These are phyloP conservation scores for Acinonyx jubatus DNA, from an alignment of 2,113 vertebrate species.

Conservation along the genomic window DNA sequence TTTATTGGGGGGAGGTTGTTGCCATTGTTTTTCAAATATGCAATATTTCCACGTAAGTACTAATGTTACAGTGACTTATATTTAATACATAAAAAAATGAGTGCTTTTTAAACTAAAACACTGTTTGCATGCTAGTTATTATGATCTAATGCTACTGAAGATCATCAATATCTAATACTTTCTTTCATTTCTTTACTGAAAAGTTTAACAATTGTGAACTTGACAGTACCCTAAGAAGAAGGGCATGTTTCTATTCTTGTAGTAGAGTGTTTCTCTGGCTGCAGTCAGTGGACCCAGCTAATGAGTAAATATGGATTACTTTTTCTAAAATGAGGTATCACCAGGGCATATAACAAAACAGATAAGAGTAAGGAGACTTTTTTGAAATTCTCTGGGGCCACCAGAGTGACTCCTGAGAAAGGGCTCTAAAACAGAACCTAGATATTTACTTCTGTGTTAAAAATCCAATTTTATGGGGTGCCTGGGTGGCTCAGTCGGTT, in stretches of 20 bases:
- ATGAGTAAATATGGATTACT: neutral
- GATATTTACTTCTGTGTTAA: neutral
- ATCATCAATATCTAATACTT: neutral
- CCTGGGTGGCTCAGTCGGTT: too few relatives aligned
- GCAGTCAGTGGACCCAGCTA: neutral
- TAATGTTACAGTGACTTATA: neutral
- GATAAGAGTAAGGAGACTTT: neutral
- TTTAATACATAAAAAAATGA: neutral
- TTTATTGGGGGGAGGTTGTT: neutral
- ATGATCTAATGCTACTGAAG: neutral
- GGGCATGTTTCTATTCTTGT: neutral
- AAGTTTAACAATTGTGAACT: neutral
- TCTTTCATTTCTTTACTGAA: neutral
- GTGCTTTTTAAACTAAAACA: neutral
- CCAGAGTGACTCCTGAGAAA: neutral
- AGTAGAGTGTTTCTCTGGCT: neutral
- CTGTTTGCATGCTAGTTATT: neutral
- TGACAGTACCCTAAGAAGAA: neutral
- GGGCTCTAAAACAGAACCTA: neutral
- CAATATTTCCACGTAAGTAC: neutral
- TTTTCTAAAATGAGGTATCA: neutral
- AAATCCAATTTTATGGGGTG: slow-evolving; percentile 1
- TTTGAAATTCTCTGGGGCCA: neutral
- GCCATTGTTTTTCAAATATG: neutral
- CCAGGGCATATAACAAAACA: neutral